Conservation (phyloP, 2,113 vertebrate genomes). For the Struthio camelus region DNA sequence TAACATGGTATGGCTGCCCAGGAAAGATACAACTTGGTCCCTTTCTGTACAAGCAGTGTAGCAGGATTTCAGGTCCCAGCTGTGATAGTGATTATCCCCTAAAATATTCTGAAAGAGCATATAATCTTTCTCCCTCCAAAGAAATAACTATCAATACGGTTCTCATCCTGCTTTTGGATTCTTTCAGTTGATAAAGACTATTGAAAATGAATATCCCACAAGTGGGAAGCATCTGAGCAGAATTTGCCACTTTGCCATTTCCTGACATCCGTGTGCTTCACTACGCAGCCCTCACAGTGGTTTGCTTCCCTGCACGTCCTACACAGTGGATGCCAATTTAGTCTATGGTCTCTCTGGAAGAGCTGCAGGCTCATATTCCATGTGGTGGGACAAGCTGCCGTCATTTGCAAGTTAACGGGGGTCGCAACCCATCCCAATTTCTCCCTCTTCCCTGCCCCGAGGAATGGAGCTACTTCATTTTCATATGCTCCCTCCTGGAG, state of each 20-base stretch:
- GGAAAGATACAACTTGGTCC: background rate
- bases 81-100: background rate
- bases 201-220: background rate
- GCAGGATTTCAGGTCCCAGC: background rate
- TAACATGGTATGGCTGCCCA: background rate
- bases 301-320: background rate
- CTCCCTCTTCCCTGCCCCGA: background rate
- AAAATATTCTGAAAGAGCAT: background rate
- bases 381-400: background rate
- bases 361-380: background rate
- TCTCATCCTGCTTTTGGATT: background rate
- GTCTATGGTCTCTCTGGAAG: background rate
- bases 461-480: background rate
- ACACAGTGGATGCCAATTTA: background rate
- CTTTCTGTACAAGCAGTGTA: background rate
- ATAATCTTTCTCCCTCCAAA: background rate
- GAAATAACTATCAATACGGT: background rate
- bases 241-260: background rate
- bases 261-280: background rate
- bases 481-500: background rate
- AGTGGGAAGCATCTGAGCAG: background rate
- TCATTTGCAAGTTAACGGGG: background rate
- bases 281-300: background rate
- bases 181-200: background rate
- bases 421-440: background rate